Evolutionary conservation across 1,140 invertebrate species (phyloP).

Genomic region (Diprion similis): DNA sequence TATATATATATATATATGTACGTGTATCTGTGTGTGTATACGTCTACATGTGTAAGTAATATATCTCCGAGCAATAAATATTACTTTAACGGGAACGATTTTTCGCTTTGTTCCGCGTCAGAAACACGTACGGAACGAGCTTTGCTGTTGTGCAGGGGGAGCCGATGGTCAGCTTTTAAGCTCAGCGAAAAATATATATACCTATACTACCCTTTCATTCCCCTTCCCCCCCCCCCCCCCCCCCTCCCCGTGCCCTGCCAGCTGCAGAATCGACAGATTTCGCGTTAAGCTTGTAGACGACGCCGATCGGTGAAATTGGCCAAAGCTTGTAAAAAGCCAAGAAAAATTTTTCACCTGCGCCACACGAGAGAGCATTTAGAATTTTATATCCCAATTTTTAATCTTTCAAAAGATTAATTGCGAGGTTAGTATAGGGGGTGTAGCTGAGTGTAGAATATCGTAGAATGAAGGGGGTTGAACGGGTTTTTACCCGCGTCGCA

Average conservation of each 20-base stretch:
- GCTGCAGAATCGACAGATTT: not conserved
- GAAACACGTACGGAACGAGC: not conserved
- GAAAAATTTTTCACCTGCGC: too few relatives aligned
- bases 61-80: not conserved
- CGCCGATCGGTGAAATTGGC: constrained; percentile 21
- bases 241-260: too few relatives aligned
- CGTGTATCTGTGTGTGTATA: not conserved
- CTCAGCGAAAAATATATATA: not conserved
- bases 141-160: not conserved
- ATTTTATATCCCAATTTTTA: too few relatives aligned
- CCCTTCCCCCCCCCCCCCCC: not conserved
- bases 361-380: too few relatives aligned
- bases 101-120: not conserved
- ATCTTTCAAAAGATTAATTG: too few relatives aligned
- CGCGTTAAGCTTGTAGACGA: not conserved
- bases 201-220: not conserved
- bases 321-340: too few relatives aligned
- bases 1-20: too few relatives aligned
- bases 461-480: too few relatives aligned
- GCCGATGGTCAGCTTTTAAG: not conserved
- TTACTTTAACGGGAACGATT: not conserved
- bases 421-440: too few relatives aligned
- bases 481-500: too few relatives aligned
- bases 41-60: not conserved
- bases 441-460: too few relatives aligned